Evolutionary conservation across 2,113 vertebrate genomes (phyloP), one percentile per base, ranked within the genome.

Genomic region (Caretta caretta): DNA sequence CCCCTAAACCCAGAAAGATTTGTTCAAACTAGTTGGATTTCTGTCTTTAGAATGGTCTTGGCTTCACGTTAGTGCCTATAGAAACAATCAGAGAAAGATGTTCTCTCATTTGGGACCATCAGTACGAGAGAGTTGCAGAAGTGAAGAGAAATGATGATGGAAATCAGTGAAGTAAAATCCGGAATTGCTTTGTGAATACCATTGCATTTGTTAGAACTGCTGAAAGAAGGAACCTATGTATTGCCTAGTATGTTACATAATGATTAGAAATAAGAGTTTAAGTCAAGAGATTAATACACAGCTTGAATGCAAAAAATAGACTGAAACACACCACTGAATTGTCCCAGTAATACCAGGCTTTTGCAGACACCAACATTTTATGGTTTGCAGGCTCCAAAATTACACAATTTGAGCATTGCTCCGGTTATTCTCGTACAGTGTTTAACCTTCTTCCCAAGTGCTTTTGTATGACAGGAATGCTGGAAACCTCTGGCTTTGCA

Each of bases 11-110:
- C 1, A 1, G 5, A 50, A 51, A 1, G 6, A 8, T 51, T 54
- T 16, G 2, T 50, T 89, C 51, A 10, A 4, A 0, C 12, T 3
- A 80, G 8, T n/a, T 69, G 65, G 13, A n/a, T 76, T 42, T 42
- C 31, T 29, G 92, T 94, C 75, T 76, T 76, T 16, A 69, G 17
- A 50, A 13, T 42, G 72, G 20, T 49, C 93, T 81, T 90, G 90
- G 1, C 53, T 86, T 76, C 80, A 3, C 4, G 0, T 29, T 42
- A 22, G n/a, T 78, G 72, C 49, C 87, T 65, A 25, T 57, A 2
- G 38, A 42, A 27, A 78, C 75, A 87, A 35, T 10, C 12, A 42
- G 50, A 48, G 81, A 29, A 65, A 78, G 38, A 17, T 56, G 49
- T 42, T 46, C 35, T 78, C 17, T n/a, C 54, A 10, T 29, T n/a